Evolutionary conservation across 2,797 vertebrate genomes (phyloP).

Genomic region (Pagetopsis macropterus): DNA sequence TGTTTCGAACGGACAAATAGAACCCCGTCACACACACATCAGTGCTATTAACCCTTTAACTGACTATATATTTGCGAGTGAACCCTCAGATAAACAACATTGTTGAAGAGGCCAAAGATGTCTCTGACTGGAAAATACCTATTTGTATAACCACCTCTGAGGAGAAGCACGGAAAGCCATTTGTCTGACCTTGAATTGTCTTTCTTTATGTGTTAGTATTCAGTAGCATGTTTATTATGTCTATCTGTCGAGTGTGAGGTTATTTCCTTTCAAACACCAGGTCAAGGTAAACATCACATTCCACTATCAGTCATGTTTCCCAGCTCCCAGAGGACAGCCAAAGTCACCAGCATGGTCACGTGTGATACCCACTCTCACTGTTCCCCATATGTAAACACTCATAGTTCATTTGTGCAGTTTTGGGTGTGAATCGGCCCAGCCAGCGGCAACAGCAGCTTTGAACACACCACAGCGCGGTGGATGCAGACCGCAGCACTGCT

Average conservation of each 20-base stretch:
- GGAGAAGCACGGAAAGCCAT: neutral
- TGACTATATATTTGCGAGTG: too few species aligned
- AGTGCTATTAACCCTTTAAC: too few species aligned
- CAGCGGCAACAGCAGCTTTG: conserved; percentile 29
- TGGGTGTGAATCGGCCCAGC: neutral
- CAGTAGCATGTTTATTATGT: neutral
- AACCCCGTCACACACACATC: too few species aligned
- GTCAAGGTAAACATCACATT: neutral
- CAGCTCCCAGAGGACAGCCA: neutral
- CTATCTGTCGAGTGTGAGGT: neutral
- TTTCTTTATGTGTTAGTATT: neutral
- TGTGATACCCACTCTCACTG: neutral
- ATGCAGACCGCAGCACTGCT: conserved; percentile 56
- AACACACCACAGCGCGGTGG: conserved; percentile 34
- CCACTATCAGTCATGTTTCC: neutral
- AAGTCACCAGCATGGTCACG: neutral
- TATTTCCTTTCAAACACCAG: neutral
- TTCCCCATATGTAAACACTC: neutral
- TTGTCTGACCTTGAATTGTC: too few species aligned
- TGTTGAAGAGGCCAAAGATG: neutral
- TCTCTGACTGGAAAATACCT: too few species aligned
- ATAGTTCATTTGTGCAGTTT: too few species aligned
- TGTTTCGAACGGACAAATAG: too few species aligned
- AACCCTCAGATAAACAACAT: neutral
- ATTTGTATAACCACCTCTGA: neutral